Percentiles rank a stretch among this genome's conserved stretches.
These are phyloP conservation scores for Druon quercuslanigerum DNA, from an alignment of 1,140 invertebrate species.

Conservation along the genomic window DNA sequence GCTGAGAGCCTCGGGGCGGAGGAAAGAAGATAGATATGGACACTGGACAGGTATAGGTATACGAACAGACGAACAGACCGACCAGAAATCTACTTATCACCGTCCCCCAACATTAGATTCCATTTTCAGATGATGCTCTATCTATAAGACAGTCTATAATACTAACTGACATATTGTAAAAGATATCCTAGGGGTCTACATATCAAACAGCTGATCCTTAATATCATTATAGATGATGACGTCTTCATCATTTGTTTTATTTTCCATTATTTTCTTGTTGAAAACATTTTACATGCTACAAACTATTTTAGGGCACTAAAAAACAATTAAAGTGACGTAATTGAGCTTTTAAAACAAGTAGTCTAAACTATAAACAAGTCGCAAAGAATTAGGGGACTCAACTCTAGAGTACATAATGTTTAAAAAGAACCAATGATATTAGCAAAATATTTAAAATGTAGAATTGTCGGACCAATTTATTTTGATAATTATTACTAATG, in stretches of 20 bases:
- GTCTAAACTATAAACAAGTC: too few species aligned
- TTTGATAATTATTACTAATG: too few species aligned
- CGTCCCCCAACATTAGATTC: conserved; percentile 20
- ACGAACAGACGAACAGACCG: background rate
- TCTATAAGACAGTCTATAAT: background rate
- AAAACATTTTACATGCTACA: background rate
- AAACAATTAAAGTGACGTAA: too few species aligned
- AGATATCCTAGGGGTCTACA: background rate
- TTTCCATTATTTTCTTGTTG: background rate
- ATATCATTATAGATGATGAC: conserved; percentile 4
- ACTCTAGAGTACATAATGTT: too few species aligned
- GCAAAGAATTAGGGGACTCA: too few species aligned
- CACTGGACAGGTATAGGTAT: conserved; percentile 19
- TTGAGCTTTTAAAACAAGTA: too few species aligned
- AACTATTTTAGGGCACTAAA: too few species aligned
- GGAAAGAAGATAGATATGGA: background rate
- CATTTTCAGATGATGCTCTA: conserved; percentile 20
- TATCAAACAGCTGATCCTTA: conserved; percentile 9
- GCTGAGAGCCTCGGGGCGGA: background rate
- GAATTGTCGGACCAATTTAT: too few species aligned
- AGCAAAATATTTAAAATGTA: too few species aligned
- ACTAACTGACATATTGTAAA: background rate
- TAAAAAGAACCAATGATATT: too few species aligned
- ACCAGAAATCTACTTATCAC: conserved; percentile 18
- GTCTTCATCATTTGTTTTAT: conserved; percentile 17